Evolutionary conservation across 2,797 vertebrate species (phyloP).

Genomic region (Rousettus madagascariensis): DNA sequence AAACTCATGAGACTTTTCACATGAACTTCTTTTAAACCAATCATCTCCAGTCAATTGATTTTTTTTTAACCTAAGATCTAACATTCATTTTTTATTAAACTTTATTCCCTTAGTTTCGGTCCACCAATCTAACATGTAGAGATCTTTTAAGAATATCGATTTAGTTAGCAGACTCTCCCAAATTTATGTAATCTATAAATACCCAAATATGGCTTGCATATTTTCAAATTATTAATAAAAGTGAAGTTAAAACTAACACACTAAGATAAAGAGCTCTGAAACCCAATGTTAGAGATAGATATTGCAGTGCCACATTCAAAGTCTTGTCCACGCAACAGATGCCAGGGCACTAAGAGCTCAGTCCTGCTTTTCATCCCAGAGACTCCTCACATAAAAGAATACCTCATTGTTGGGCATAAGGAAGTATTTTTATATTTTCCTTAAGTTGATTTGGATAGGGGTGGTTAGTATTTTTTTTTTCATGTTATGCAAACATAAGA

Average conservation of each 20-base stretch:
- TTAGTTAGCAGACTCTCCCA: not conserved
- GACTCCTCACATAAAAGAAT: not conserved
- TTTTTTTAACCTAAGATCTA: not conserved
- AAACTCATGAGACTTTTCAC: constrained; percentile 30
- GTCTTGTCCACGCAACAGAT: not conserved
- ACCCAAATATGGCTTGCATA: not conserved
- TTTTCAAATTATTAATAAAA: not conserved
- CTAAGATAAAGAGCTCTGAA: not conserved
- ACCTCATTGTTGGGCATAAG: not conserved
- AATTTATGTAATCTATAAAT: not conserved
- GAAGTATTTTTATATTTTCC: not conserved
- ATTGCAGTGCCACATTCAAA: not conserved
- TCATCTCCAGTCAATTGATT: not conserved
- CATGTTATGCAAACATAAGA: not conserved
- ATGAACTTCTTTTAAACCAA: constrained; percentile 17
- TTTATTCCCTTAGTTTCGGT: not conserved
- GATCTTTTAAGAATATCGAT: not conserved
- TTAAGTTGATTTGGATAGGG: not conserved
- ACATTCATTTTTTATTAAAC: not conserved
- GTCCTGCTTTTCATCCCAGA: not conserved
- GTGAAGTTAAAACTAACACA: not conserved
- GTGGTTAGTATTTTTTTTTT: not conserved
- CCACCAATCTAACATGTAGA: not conserved
- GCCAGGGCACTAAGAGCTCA: not conserved
- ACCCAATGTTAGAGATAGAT: not conserved